phyloP scores from a whole-genome alignment of 2,888 invertebrate genomes.

The Acleris literana region DNA sequence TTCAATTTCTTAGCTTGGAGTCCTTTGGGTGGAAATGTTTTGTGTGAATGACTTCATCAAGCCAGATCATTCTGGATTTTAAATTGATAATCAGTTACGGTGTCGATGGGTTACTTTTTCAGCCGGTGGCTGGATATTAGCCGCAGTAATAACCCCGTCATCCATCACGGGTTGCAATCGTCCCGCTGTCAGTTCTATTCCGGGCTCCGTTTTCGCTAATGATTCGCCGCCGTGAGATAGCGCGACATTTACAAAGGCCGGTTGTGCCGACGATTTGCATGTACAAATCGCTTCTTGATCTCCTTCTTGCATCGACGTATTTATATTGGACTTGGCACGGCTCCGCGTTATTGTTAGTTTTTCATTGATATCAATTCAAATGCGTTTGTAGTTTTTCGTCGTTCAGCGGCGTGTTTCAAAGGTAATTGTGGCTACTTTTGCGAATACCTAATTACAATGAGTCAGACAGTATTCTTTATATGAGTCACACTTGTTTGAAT shows the following conservation, averaged over 20 bases:
- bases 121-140: conserved; percentile 61
- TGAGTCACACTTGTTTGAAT: not conserved
- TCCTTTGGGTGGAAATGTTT: not conserved
- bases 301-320: conserved; percentile 37
- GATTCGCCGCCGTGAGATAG: conserved; percentile 67
- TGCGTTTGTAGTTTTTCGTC: conserved; percentile 6
- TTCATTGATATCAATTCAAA: conserved; percentile 32
- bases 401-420: not conserved
- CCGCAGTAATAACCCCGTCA: conserved; percentile 73
- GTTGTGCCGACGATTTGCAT: conserved; percentile 61
- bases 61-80: conserved; percentile 12
- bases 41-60: not conserved
- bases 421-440: not conserved
- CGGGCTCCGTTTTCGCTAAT: conserved; percentile 81
- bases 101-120: conserved; percentile 35
- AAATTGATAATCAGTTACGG: conserved; percentile 35
- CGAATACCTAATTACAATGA: not conserved
- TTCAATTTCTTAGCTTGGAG: not conserved
- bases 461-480: not conserved
- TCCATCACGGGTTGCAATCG: conserved; percentile 80
- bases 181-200: conserved; percentile 80
- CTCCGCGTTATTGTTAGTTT: conserved; percentile 30
- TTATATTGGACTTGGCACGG: conserved; percentile 31
- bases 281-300: conserved; percentile 56
- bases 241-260: conserved; percentile 69